Evolutionary conservation across 1,140 invertebrate species (phyloP).

Genomic region (Drosophila pachea): DNA sequence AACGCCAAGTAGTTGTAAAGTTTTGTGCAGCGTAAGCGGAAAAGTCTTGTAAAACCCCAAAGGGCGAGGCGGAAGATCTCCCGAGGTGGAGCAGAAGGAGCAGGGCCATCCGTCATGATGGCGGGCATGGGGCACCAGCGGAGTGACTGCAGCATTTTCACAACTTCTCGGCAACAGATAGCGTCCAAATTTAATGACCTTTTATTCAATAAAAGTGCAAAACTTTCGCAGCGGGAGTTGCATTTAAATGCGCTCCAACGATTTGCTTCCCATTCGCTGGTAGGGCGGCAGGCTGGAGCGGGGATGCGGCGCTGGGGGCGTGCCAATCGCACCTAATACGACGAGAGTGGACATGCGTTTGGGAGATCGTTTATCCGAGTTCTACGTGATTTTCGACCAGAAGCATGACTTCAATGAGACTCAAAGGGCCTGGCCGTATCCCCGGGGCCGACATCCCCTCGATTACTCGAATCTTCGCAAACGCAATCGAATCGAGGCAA

Average conservation of each 20-base stretch:
- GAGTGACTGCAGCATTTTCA: constrained; percentile 60
- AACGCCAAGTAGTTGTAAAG: constrained; percentile 75
- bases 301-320: too few species aligned
- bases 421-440: too few species aligned
- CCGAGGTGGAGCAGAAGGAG: not conserved
- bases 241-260: constrained; percentile 26
- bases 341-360: too few species aligned
- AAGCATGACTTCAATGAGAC: too few species aligned
- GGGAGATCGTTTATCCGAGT: too few species aligned
- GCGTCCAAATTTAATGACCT: constrained; percentile 77
- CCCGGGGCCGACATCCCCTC: too few species aligned
- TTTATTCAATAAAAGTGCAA: constrained; percentile 75
- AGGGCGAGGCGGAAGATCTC: constrained; percentile 13
- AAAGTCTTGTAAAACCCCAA: constrained; percentile 66
- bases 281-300: too few species aligned
- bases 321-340: too few species aligned
- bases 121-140: not conserved
- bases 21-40: constrained; percentile 67
- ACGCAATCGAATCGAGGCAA: not conserved
- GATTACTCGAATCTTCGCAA: not conserved
- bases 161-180: constrained; percentile 72
- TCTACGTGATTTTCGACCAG: too few species aligned
- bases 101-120: not conserved
- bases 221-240: constrained; percentile 22
- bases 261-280: not conserved